Evolutionary conservation across 2,113 vertebrate genomes (phyloP), one percentile per base, ranked within the genome.

Genomic region (Sakesphorus luctuosus): DNA sequence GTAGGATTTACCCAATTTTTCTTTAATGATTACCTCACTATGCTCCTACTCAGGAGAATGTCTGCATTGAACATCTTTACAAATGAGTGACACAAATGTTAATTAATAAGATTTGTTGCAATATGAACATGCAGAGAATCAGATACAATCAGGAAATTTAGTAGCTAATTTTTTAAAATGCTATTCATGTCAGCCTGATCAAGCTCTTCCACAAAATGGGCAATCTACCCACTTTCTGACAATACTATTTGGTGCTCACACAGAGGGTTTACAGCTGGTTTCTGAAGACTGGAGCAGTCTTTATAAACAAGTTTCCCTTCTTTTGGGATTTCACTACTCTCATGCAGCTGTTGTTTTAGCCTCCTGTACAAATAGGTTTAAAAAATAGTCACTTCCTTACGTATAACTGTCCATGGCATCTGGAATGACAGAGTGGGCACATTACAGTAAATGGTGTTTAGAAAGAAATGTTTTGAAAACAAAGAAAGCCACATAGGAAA

Each of bases 311-410:
- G 23, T 80, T 93, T 43, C 20, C 33, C 84, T 84, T 75, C 80
- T 93, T 89, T 85, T 77, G 56, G 58, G 76, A 73, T 55, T 53
- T 94, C 26, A 21, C 78, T 77, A 46, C 59, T 87, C 38, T 78
- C 28, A 25, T 47, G 93, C 91, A 97, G 96, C 96, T 98, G 95
- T 96, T 97, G 74, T 86, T 86, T 95, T 65, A 94, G 85, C 82
- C 90, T 97, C 68, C 65, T 81, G 83, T 67, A 95, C 58, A 79
- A 97, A 94, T 13, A 96, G 63, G 77, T 97, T 93, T 84, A 52
- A 90, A 96, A 96, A 97, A 95, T 88, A 71, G 38, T 43, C 65
- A 93, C 84, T 93, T 97, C 84, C 82, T 97, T 87, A 71, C 58
- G 63, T 90, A 25, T 82, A 94, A 75, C 58, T 93, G 44, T 46